Evolutionary conservation across 2,797 vertebrate species (phyloP).

Genomic region (Paguma larvata): DNA sequence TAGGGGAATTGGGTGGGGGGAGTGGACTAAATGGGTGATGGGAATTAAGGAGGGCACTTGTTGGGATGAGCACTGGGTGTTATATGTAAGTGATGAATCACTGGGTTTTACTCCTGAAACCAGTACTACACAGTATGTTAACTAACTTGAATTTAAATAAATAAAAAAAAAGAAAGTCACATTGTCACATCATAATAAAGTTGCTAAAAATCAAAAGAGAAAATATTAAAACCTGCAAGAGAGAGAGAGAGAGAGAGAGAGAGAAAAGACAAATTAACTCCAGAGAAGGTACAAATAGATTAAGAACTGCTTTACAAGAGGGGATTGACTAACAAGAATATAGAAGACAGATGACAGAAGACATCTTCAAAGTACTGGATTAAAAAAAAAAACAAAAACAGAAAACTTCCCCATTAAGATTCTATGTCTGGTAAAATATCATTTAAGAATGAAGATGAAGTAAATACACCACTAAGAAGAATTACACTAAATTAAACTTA

Average conservation of each 20-base stretch:
- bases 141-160: too few relatives aligned
- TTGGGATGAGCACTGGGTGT: too few relatives aligned
- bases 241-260: too few relatives aligned
- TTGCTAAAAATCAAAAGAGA: slow-evolving; percentile 13
- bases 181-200: background rate
- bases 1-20: too few relatives aligned
- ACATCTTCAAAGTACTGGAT: background rate
- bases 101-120: too few relatives aligned
- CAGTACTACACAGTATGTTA: too few relatives aligned
- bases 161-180: background rate
- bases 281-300: slow-evolving; percentile 13
- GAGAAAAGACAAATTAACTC: background rate
- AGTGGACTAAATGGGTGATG: too few relatives aligned
- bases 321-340: background rate
- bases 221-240: slow-evolving; percentile 1
- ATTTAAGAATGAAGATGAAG: background rate
- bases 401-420: background rate
- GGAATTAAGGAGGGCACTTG: too few relatives aligned
- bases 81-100: too few relatives aligned
- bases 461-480: background rate
- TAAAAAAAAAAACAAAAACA: background rate
- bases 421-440: background rate
- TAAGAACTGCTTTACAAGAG: background rate
- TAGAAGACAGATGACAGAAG: background rate
- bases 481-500: background rate